These are phyloP conservation scores for Drosophila ironensis DNA, from an alignment of 1,140 invertebrate species.

Conservation along the genomic window DNA sequence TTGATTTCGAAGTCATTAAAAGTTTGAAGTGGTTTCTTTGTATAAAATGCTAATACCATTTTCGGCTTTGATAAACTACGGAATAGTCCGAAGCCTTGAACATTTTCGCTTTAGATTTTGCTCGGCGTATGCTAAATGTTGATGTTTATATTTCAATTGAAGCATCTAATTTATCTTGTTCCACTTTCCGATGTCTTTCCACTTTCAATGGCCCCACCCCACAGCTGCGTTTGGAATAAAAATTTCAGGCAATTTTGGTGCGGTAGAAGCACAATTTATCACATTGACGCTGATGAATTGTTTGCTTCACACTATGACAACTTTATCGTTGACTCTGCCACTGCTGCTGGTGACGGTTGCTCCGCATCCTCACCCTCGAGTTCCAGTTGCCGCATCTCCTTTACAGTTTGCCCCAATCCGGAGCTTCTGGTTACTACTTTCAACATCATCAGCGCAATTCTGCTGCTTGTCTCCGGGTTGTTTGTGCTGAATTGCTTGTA, in stretches of 20 bases:
- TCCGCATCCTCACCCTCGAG: neutral
- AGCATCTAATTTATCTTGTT: slow-evolving; percentile 63
- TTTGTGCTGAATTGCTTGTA: slow-evolving; percentile 71
- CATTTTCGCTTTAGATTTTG: too few relatives aligned
- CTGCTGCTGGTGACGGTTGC: neutral
- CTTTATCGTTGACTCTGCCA: slow-evolving; percentile 60
- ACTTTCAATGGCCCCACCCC: neutral
- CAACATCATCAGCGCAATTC: slow-evolving; percentile 32
- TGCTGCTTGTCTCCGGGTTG: slow-evolving; percentile 32
- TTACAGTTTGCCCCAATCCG: neutral
- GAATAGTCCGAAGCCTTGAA: too few relatives aligned
- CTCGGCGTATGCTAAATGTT: slow-evolving; percentile 56
- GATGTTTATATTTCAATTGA: slow-evolving; percentile 75
- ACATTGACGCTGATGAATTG: slow-evolving; percentile 79
- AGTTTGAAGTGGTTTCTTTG: neutral
- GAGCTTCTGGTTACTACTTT: slow-evolving; percentile 23
- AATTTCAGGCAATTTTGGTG: slow-evolving; percentile 66
- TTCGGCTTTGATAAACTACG: neutral
- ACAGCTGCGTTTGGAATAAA: slow-evolving; percentile 37
- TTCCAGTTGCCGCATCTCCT: neutral
- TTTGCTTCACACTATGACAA: slow-evolving; percentile 75
- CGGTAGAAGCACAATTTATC: slow-evolving; percentile 71
- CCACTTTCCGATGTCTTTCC: slow-evolving; percentile 50
- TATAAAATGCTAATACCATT: neutral
- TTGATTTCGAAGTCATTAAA: too few relatives aligned